Percentiles rank a stretch among this genome's conserved stretches.
Evolutionary conservation across 2,113 vertebrate species (phyloP).

Genomic region (Noturus placidus): DNA sequence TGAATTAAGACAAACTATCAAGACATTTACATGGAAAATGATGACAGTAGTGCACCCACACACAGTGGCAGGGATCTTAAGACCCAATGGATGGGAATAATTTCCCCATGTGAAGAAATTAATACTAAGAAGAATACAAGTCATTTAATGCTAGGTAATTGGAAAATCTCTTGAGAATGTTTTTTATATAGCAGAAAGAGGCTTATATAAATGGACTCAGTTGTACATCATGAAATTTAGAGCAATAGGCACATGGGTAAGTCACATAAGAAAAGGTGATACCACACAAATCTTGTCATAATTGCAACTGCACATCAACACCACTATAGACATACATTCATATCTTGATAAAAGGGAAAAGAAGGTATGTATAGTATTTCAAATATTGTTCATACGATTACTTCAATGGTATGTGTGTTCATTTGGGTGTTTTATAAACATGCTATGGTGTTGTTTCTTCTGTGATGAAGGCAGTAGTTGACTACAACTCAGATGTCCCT

Average conservation of each 20-base stretch:
- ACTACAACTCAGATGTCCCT: too few species aligned
- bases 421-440: too few species aligned
- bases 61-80: not conserved
- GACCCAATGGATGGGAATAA: slow-evolving; percentile 21
- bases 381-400: not conserved
- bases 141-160: not conserved
- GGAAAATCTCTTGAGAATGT: not conserved
- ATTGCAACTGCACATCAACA: not conserved
- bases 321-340: not conserved
- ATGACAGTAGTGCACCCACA: not conserved
- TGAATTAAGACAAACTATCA: not conserved
- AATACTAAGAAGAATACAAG: not conserved
- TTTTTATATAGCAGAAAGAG: not conserved
- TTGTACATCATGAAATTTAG: not conserved
- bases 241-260: not conserved
- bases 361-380: not conserved
- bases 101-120: not conserved
- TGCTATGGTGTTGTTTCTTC: too few species aligned
- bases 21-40: slow-evolving; percentile 12
- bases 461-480: too few species aligned
- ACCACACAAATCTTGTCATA: too few species aligned
- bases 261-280: not conserved
- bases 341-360: not conserved
- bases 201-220: not conserved
- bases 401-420: not conserved